These are phyloP conservation scores for Chiridota heheva DNA, from an alignment of 35 echinoderm and acorn worm genomes.

Conservation along the genomic window DNA sequence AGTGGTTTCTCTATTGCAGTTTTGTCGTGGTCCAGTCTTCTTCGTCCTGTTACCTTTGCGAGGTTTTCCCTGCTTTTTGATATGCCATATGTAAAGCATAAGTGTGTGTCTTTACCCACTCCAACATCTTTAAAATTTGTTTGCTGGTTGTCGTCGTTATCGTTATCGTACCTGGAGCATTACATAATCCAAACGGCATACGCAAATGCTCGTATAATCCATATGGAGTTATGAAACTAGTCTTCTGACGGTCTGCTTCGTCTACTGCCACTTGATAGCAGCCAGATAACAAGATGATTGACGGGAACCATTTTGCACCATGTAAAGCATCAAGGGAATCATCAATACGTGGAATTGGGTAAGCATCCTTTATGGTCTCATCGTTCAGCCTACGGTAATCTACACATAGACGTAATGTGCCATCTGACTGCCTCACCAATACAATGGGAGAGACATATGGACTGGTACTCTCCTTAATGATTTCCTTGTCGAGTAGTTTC, in stretches of 20 bases:
- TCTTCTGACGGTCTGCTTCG: conserved; percentile 12
- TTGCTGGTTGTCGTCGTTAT: conserved; percentile 13
- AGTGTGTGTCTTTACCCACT: neutral
- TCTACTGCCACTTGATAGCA: conserved; percentile 19
- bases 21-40: neutral
- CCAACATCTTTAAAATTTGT: neutral
- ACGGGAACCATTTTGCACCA: conserved; percentile 18
- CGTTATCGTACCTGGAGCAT: conserved; percentile 33
- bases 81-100: neutral
- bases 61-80: neutral
- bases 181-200: conserved; percentile 33
- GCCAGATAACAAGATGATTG: neutral
- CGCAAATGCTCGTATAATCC: conserved; percentile 4
- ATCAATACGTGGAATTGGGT: conserved; percentile 45
- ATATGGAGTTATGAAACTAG: conserved; percentile 21
- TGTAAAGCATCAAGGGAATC: conserved; percentile 35
- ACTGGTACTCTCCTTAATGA: conserved; percentile 4
- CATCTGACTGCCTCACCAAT: neutral
- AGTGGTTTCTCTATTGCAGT: neutral
- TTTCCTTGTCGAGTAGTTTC: too few species aligned
- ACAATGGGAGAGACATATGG: conserved; percentile 11
- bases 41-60: neutral
- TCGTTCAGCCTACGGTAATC: conserved; percentile 43
- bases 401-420: conserved; percentile 30
- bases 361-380: conserved; percentile 36